Evolutionary conservation across 2,888 invertebrate species (phyloP).

Genomic region (Eilema caniola): DNA sequence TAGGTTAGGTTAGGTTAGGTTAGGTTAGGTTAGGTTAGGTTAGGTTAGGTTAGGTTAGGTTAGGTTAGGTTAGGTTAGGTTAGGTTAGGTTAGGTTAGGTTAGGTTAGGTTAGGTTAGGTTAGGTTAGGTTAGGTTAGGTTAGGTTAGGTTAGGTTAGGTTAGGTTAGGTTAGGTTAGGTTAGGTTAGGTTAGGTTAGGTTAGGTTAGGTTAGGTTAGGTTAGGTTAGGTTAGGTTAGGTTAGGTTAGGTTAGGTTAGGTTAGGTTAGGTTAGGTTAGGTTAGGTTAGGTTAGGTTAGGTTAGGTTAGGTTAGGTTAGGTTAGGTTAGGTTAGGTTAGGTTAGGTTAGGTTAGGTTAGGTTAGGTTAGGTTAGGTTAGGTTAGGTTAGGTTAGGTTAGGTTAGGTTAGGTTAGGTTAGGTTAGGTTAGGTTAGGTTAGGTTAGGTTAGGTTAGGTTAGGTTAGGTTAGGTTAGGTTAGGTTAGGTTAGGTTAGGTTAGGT

Average conservation of each 20-base stretch:
- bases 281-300: slow-evolving; percentile 23
- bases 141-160: slow-evolving; percentile 17
- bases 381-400: slow-evolving; percentile 17
- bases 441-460: slow-evolving; percentile 17
- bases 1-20: slow-evolving; percentile 16
- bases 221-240: slow-evolving; percentile 22
- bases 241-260: slow-evolving; percentile 24
- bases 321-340: slow-evolving; percentile 24
- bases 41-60: slow-evolving; percentile 17
- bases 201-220: slow-evolving; percentile 17
- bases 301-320: slow-evolving; percentile 24
- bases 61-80: slow-evolving; percentile 17
- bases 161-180: slow-evolving; percentile 17
- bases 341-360: slow-evolving; percentile 19
- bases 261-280: slow-evolving; percentile 24
- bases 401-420: slow-evolving; percentile 17
- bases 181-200: slow-evolving; percentile 17
- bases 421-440: slow-evolving; percentile 16
- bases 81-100: slow-evolving; percentile 17
- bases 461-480: slow-evolving; percentile 19
- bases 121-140: slow-evolving; percentile 17
- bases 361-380: slow-evolving; percentile 17
- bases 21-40: slow-evolving; percentile 17
- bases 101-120: slow-evolving; percentile 17
- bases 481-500: slow-evolving; percentile 20